These are phyloP conservation scores for Xanthorhoe spadicearia DNA, from an alignment of 2,888 invertebrate genomes.

Conservation along the genomic window DNA sequence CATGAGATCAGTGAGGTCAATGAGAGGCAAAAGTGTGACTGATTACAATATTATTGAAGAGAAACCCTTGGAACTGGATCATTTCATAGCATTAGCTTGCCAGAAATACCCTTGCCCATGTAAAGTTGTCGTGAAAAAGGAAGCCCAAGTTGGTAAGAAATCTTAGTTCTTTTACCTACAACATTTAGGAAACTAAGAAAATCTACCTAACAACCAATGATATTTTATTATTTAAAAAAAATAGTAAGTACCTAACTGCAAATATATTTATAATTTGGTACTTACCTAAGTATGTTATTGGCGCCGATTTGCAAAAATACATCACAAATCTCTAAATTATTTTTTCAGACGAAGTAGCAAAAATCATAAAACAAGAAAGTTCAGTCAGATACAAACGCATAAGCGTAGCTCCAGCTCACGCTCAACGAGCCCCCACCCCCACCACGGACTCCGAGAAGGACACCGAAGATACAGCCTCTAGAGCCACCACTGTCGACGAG, in stretches of 20 bases:
- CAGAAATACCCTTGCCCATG: conserved; percentile 50
- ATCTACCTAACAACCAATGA: too few species aligned
- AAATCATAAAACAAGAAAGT: conserved; percentile 10
- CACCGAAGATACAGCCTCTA: conserved; percentile 16
- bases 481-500: conserved; percentile 7
- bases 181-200: too few species aligned
- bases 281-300: too few species aligned
- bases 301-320: too few species aligned
- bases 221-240: too few species aligned
- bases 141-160: conserved; percentile 43
- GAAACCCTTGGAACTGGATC: conserved; percentile 45
- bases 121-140: conserved; percentile 47
- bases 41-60: conserved; percentile 17
- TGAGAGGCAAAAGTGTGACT: conserved; percentile 26
- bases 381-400: conserved; percentile 12
- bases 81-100: conserved; percentile 44
- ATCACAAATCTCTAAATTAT: too few species aligned
- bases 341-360: conserved; percentile 22
- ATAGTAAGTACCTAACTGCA: too few species aligned
- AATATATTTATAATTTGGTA: too few species aligned
- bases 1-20: conserved; percentile 41
- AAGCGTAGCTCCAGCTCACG: conserved; percentile 3
- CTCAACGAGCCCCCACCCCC: not conserved
- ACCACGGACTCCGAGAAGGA: conserved; percentile 10
- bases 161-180: not conserved